These are phyloP conservation scores for Gymnoscopelus braueri DNA, from an alignment of 2,797 vertebrate species.

Conservation along the genomic window DNA sequence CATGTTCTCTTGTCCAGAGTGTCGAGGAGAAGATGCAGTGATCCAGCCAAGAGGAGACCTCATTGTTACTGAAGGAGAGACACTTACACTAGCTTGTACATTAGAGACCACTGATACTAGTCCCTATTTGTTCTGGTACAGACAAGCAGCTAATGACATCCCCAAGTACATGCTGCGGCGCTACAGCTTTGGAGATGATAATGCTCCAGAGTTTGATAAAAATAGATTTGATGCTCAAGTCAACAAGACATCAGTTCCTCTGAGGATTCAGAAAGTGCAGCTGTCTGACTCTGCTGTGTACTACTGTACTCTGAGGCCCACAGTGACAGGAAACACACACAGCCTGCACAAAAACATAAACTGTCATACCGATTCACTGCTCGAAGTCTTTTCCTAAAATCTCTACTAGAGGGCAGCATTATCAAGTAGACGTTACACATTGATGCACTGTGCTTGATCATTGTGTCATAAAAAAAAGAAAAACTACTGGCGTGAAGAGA, in stretches of 20 bases:
- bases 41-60: constrained; percentile 26
- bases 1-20: no score
- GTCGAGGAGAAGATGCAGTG: constrained; percentile 19
- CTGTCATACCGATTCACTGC: no score
- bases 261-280: constrained; percentile 28
- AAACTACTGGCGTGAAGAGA: no score
- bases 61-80: constrained; percentile 31
- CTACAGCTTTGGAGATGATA: fast-evolving
- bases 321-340: no score
- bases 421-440: no score
- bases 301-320: no score
- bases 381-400: no score
- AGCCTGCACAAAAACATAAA: no score
- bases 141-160: constrained; percentile 28
- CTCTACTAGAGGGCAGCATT: no score
- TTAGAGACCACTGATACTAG: background rate
- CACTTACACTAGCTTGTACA: constrained; percentile 38
- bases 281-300: constrained; percentile 26
- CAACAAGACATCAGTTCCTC: constrained; percentile 23
- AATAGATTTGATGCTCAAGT: background rate
- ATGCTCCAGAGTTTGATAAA: no score
- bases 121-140: constrained; percentile 46
- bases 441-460: no score
- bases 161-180: constrained; percentile 31
- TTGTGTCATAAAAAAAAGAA: no score